Evolutionary conservation across 2,797 vertebrate species (phyloP).

Genomic region (Acropternis orthonyx): DNA sequence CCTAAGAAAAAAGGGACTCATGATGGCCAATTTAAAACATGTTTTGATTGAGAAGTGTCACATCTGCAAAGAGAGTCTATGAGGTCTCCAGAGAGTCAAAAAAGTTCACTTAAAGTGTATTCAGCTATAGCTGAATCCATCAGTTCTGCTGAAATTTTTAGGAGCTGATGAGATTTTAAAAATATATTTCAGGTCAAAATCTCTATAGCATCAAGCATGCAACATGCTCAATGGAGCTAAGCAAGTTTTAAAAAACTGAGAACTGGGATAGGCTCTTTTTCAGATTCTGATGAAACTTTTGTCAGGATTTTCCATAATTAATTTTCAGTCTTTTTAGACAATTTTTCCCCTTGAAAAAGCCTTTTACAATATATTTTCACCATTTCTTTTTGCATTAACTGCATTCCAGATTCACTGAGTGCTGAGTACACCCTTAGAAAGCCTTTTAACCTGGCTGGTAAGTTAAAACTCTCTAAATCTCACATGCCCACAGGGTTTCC

Average conservation of each 20-base stretch:
- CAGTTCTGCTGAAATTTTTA: background rate
- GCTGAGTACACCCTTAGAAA: slow-evolving; percentile 50
- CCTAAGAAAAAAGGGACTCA: background rate
- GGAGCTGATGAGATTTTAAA: background rate
- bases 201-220: background rate
- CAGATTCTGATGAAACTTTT: slow-evolving; percentile 39
- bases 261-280: background rate
- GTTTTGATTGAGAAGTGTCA: background rate
- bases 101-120: background rate
- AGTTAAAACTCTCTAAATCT: slow-evolving; percentile 70
- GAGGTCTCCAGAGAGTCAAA: background rate
- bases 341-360: slow-evolving; percentile 59
- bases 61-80: background rate
- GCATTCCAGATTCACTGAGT: slow-evolving; percentile 44
- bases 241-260: background rate
- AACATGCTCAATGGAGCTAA: background rate
- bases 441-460: slow-evolving; percentile 72
- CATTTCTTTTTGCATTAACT: slow-evolving; percentile 56
- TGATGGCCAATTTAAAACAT: background rate
- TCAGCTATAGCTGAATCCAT: background rate
- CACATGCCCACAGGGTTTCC: slow-evolving; percentile 71
- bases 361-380: slow-evolving; percentile 48
- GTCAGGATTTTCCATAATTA: slow-evolving; percentile 51
- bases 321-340: slow-evolving; percentile 37
- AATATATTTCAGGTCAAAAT: background rate